These are phyloP conservation scores for Allygus modestus DNA, from an alignment of 2,888 invertebrate species.

Conservation along the genomic window DNA sequence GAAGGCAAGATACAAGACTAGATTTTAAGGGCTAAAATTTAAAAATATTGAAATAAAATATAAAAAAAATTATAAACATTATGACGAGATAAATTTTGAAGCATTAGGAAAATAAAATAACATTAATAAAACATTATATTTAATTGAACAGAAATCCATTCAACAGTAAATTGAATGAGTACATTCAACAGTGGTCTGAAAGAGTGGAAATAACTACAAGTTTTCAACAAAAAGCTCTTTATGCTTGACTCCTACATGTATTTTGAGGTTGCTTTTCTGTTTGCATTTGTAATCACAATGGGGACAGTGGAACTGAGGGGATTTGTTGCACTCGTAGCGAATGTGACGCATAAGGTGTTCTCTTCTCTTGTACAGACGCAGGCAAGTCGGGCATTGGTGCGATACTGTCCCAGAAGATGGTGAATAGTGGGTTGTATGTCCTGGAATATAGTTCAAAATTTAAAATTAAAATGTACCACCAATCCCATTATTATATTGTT, in stretches of 20 bases:
- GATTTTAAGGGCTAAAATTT: no score
- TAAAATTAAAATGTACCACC: not conserved
- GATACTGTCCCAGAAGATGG: not conserved
- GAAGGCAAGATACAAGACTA: no score
- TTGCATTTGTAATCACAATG: constrained; percentile 73
- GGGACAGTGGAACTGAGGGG: constrained; percentile 72
- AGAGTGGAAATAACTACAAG: not conserved
- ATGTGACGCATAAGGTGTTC: constrained; percentile 32
- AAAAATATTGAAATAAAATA: no score
- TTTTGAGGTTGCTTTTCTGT: constrained; percentile 67
- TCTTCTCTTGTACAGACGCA: constrained; percentile 44
- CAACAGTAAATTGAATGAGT: no score
- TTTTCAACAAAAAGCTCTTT: not conserved
- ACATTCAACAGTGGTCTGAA: no score
- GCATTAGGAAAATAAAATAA: no score
- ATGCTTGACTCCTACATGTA: constrained; percentile 28
- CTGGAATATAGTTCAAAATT: not conserved
- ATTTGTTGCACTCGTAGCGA: constrained; percentile 66
- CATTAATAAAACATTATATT: no score
- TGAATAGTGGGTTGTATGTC: not conserved
- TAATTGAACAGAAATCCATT: no score
- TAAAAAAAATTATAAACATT: no score
- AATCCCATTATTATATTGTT: no score
- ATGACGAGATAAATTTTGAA: no score
- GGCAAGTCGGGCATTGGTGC: constrained; percentile 51